These are phyloP conservation scores for Cetoscarus ocellatus DNA, from an alignment of 2,797 vertebrate species.

Conservation along the genomic window DNA sequence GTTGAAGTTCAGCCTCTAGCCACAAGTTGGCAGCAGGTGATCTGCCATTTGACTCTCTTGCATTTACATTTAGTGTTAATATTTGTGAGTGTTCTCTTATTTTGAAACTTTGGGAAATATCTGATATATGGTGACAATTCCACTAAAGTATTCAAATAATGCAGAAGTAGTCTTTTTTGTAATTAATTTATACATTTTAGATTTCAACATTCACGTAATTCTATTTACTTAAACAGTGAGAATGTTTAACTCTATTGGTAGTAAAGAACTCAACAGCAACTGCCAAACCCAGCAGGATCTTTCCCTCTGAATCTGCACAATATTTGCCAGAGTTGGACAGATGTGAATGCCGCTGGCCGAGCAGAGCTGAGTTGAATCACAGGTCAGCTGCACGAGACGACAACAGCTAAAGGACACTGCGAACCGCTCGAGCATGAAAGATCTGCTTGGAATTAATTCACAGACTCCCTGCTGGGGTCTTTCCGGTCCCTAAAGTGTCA, in stretches of 20 bases:
- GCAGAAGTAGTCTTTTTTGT: too few species aligned
- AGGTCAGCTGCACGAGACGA: conserved; percentile 50
- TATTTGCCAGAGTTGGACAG: conserved; percentile 29
- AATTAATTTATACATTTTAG: too few species aligned
- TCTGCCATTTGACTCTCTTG: too few species aligned
- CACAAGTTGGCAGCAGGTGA: too few species aligned
- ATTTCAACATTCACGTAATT: too few species aligned
- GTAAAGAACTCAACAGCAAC: background rate
- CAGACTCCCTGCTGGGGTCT: conserved; percentile 56
- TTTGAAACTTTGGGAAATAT: too few species aligned
- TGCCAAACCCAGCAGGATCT: background rate
- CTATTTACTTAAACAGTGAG: background rate
- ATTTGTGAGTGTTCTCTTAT: too few species aligned
- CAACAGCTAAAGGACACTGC: conserved; percentile 13
- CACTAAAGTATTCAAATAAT: too few species aligned
- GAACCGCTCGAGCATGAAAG: conserved; percentile 18
- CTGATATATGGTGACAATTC: too few species aligned
- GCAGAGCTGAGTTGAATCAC: conserved; percentile 46
- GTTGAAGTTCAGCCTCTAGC: too few species aligned
- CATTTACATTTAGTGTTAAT: too few species aligned
- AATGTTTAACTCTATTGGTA: background rate
- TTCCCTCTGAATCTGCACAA: background rate
- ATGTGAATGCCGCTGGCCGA: conserved; percentile 35
- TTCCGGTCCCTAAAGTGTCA: conserved; percentile 56
- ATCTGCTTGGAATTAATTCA: conserved; percentile 49